phyloP scores from a whole-genome alignment of 1,140 invertebrate species.

The Drosophila orena region DNA sequence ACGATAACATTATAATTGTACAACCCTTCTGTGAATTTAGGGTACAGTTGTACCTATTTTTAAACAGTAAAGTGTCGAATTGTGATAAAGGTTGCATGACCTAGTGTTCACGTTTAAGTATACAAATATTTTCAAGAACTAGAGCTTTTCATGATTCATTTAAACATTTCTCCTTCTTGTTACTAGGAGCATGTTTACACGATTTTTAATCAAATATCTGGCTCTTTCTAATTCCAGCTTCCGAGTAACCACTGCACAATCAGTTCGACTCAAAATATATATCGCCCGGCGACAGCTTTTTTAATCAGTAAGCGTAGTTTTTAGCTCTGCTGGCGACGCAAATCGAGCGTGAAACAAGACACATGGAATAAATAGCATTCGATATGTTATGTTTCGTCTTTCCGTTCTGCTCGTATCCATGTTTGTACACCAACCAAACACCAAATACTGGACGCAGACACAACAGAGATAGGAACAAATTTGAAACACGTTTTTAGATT shows the following conservation, averaged over 20 bases:
- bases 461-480: slow-evolving; percentile 45
- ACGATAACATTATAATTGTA: neutral
- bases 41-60: slow-evolving; percentile 2
- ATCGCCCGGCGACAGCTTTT: slow-evolving; percentile 45
- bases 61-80: neutral
- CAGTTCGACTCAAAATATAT: slow-evolving; percentile 3
- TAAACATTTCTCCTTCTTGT: neutral
- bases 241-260: slow-evolving; percentile 14
- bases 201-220: slow-evolving; percentile 1
- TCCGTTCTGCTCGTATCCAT: slow-evolving; percentile 32
- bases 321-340: slow-evolving; percentile 42
- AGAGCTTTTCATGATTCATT: neutral
- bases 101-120: neutral
- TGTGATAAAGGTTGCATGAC: neutral
- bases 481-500: slow-evolving; percentile 69
- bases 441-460: slow-evolving; percentile 12
- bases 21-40: neutral
- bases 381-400: slow-evolving; percentile 42
- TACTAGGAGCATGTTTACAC: too few species aligned
- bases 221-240: slow-evolving; percentile 16
- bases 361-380: slow-evolving; percentile 55
- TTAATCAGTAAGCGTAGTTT: slow-evolving; percentile 43
- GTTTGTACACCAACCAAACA: slow-evolving; percentile 5
- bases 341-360: slow-evolving; percentile 70
- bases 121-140: neutral